Conservation (phyloP, 1,140 invertebrate genomes). For the Bicyclus anynana region DNA sequence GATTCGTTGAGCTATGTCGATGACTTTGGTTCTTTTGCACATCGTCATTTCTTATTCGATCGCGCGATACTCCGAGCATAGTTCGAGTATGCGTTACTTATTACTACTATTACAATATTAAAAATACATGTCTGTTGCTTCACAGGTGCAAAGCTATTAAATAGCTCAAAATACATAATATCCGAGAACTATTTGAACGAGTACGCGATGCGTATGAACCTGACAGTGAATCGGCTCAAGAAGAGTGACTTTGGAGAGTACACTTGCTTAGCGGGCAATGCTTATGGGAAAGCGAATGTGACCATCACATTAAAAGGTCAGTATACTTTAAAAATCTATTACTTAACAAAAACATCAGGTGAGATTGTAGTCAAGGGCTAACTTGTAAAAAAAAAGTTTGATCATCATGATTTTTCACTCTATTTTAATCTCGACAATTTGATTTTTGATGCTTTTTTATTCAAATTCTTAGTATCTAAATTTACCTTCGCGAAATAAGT, state of each 20-base stretch:
- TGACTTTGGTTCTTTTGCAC: no score
- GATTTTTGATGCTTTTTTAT: no score
- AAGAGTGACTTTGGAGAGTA: conserved; percentile 88
- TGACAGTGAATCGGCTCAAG: conserved; percentile 85
- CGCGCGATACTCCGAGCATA: no score
- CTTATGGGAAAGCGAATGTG: conserved; percentile 85
- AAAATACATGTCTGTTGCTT: conserved; percentile 8
- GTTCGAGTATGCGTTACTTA: no score
- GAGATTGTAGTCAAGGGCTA: no score
- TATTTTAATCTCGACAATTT: no score
- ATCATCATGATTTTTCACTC: not conserved
- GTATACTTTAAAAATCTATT: not conserved
- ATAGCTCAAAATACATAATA: conserved; percentile 85
- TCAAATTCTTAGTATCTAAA: no score
- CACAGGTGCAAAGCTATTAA: conserved; percentile 79
- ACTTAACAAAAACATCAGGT: not conserved
- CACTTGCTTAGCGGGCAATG: conserved; percentile 85
- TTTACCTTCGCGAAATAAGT: no score
- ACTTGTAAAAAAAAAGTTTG: no score
- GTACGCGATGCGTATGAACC: conserved; percentile 87
- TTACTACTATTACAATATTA: no score
- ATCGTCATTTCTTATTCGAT: no score
- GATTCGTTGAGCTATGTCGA: no score
- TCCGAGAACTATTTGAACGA: conserved; percentile 82
- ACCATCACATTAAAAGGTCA: conserved; percentile 79